Evolutionary conservation across 2,888 invertebrate species (phyloP).

Genomic region (Osmoderma eremita): DNA sequence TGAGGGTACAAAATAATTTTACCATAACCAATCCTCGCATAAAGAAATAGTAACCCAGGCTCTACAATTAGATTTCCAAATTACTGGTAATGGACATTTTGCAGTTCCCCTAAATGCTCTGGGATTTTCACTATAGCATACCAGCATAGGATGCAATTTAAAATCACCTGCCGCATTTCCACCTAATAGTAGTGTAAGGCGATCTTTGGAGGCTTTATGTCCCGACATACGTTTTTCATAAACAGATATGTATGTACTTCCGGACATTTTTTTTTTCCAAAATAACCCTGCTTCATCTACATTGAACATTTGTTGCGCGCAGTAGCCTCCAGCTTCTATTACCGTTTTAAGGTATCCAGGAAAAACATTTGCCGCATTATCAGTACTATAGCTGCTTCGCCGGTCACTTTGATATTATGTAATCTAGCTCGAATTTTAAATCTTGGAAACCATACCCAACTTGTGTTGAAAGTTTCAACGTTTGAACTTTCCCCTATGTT

Average conservation of each 20-base stretch:
- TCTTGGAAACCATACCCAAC: slow-evolving; percentile 8
- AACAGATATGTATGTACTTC: not conserved
- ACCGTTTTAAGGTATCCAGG: not conserved
- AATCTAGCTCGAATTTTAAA: slow-evolving; percentile 11
- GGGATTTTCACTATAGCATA: not conserved
- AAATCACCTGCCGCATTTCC: not conserved
- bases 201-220: no score
- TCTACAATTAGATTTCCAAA: not conserved
- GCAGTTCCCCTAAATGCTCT: not conserved
- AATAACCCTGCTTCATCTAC: not conserved
- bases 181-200: no score
- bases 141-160: not conserved
- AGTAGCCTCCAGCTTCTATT: slow-evolving; percentile 4
- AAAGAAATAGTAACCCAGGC: not conserved
- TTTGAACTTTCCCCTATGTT: slow-evolving; percentile 6
- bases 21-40: no score
- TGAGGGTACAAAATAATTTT: no score
- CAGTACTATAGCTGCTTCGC: not conserved
- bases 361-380: slow-evolving; percentile 3
- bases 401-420: slow-evolving; percentile 10
- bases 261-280: not conserved
- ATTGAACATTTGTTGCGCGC: not conserved
- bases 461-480: not conserved
- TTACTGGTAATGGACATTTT: no score
- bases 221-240: not conserved